Base-by-base conservation (phyloP, 1,140 invertebrate genomes). In the Pachyrhynchus sulphureomaculatus region DNA sequence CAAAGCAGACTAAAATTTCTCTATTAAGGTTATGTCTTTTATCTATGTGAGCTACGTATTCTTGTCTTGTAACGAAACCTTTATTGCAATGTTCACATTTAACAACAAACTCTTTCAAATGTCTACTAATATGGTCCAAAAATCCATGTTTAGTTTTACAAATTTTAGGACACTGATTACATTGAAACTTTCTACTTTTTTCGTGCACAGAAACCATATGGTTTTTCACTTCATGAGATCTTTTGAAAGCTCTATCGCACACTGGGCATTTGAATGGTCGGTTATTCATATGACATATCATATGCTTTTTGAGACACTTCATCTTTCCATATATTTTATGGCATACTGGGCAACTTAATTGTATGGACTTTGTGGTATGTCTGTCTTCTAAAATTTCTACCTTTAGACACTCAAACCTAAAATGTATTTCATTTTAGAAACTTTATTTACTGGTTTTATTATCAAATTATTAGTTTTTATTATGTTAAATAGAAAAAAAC, bases 141-240 rank as follows among this genome's bases (percentile, higher is more conserved):
- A 90, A 76, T 57, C 88, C 80, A 1, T 84, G 83, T 17, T 84
- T 81, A 0, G 88, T 80, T 5, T 84, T 87, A 68, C 92, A 92
- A 2, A 83, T 80, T 62, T 86, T 86, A 0, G 64, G 64, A 39
- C 75, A 76, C 18, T 72, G 56, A 17, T 73, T 65, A 29, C 75
- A 76, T 21, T 68, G 62, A 42, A 68, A 75, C 15, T 68, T 55
- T 26, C 45, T 42, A 29, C 42, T 66, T 17, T 74, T 71, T 6
- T 73, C 73, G 10, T 73, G 72, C 26, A 77, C 75, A 2, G 63
- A 64, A 36, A 86, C 78, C 55, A 83, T 82, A 75, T 90, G 88
- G 2, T 62, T 60, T 18, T 49, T 64, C 2, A 72, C 64, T 48
- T 68, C 65, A 39, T 72, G 64, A 8, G 53, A 54, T 39, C 66